Evolutionary conservation across 2,888 invertebrate species (phyloP).

Genomic region (Sphinx pinastri): DNA sequence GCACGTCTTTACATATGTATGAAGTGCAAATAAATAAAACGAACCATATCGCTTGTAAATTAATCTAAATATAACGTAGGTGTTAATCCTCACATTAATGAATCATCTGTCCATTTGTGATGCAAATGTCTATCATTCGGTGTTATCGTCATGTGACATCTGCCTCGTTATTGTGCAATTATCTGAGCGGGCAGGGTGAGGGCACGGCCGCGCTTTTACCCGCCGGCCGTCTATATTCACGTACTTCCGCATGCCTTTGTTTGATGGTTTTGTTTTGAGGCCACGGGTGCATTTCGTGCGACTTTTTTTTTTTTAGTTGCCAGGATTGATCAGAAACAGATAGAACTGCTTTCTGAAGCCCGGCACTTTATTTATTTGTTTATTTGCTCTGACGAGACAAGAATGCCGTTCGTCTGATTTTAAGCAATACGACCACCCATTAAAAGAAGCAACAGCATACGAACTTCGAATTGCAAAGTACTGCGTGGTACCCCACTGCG

Average conservation of each 20-base stretch:
- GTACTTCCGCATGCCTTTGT: constrained; percentile 11
- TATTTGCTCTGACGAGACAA: too few species aligned
- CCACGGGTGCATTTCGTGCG: background rate
- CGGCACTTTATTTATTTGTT: too few species aligned
- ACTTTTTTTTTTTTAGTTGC: background rate
- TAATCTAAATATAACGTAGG: background rate
- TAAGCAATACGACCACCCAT: too few species aligned
- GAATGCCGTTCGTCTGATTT: too few species aligned
- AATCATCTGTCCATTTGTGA: constrained; percentile 11
- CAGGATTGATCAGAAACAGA: background rate
- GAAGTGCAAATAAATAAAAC: too few species aligned
- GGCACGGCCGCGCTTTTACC: constrained; percentile 12
- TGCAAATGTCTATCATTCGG: constrained; percentile 21
- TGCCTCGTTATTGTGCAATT: constrained; percentile 23
- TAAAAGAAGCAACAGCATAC: too few species aligned
- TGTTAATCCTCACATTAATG: constrained; percentile 5
- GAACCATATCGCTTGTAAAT: too few species aligned
- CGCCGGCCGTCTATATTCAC: background rate
- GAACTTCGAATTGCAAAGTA: too few species aligned
- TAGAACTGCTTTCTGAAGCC: too few species aligned
- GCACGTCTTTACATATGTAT: too few species aligned
- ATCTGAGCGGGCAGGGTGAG: background rate
- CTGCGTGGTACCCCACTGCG: too few species aligned
- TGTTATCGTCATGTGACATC: constrained; percentile 21
- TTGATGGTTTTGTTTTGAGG: background rate